These are phyloP conservation scores for Cynodonichthys magdalenae DNA, from an alignment of 2,797 vertebrate genomes.

Conservation along the genomic window DNA sequence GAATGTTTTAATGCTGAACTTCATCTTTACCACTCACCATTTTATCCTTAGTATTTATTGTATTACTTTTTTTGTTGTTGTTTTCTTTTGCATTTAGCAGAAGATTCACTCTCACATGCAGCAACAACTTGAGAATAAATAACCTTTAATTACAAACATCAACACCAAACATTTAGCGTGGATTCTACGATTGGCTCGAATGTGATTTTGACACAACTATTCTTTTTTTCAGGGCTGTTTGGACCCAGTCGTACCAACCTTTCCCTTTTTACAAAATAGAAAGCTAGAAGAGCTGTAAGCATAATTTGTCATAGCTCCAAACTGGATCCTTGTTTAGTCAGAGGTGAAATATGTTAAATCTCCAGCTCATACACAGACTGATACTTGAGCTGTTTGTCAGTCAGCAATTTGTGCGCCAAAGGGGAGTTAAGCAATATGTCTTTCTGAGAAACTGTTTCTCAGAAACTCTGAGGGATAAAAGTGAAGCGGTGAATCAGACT, in stretches of 20 bases:
- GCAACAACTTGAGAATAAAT: no score
- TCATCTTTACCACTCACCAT: no score
- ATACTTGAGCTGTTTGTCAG: conserved; percentile 31
- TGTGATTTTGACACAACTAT: neutral
- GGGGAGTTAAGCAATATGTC: conserved; percentile 59
- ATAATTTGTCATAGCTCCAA: neutral
- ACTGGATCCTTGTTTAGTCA: neutral
- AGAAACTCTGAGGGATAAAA: conserved; percentile 27
- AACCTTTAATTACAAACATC: no score
- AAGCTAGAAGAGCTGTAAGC: neutral
- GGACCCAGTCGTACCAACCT: neutral
- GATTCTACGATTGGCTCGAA: neutral
- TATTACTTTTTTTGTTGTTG: no score
- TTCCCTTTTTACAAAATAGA: neutral
- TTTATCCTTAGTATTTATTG: no score
- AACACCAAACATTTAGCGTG: neutral
- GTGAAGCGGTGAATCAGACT: conserved; percentile 20
- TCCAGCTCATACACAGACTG: conserved; percentile 4
- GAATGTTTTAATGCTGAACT: no score
- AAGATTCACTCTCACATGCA: no score
- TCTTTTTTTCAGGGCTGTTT: no score
- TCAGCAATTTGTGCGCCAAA: conserved; percentile 4
- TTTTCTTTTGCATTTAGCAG: no score
- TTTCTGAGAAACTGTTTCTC: conserved; percentile 44
- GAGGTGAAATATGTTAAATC: conserved; percentile 2